Evolutionary conservation across 2,797 vertebrate species (phyloP), one percentile per base, ranked within the genome.

Genomic region (Pampus argenteus): DNA sequence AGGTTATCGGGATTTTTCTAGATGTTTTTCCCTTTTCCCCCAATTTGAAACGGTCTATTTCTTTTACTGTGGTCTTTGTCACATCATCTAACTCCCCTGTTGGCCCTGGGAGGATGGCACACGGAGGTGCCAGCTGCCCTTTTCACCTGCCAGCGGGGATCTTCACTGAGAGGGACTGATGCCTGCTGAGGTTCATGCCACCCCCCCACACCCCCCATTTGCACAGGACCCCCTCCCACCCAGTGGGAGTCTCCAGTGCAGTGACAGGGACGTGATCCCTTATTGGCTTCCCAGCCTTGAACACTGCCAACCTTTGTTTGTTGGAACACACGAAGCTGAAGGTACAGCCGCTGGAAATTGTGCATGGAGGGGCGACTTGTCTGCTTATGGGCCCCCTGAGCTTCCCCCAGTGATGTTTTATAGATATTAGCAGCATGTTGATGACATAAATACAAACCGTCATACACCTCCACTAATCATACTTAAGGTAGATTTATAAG

Each of bases 301-400:
- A 50, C 48, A 40, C 48, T 67, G 50, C 25, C 61, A 69, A 44
- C 40, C 67, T 74, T 56, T 60, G 59, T 68, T 75, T 79, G 34
- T 51, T 51, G 18, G 48, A 68, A 50, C 52, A 71, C 20, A 42
- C 7, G 11, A 28, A 50, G 59, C 52, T 62, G 29, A 22, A 45
- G 42, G 36, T 51, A 47, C 67, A 77, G 36, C 60, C 50, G 63
- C 44, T 71, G 65, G 34, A 10, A 63, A 52, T 20, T 73, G 51
- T 50, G 6, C 34, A 28, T 26, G 44, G 50, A 55, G 54, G 54
- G 34, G n/a, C 1, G 25, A 71, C 15, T 50, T 50, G n/a, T 62
- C 71, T 76, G 62, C 40, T 56, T 20, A 50, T 26, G 17, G 50
- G 57, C 58, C 50, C 23, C 29, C 38, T 0, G 1, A 73, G 26